A percentile compares a stretch with the other conserved stretches of the same genome.
Conservation (phyloP, 2,888 invertebrate species). For the Andricus curvator region DNA sequence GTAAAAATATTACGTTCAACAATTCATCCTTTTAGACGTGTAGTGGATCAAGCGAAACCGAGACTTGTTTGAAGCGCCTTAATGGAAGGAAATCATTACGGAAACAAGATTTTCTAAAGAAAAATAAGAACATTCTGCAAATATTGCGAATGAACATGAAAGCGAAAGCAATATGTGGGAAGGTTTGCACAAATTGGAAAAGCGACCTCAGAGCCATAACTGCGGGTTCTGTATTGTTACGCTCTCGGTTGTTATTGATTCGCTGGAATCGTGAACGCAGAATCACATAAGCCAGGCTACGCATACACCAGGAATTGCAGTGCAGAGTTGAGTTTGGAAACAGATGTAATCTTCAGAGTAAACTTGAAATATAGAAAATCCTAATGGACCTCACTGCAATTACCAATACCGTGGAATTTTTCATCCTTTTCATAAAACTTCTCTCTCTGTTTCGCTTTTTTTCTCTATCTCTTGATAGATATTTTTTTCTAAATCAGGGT, state of each 20-base stretch:
- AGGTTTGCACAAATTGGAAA: conserved; percentile 32
- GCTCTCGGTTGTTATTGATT: conserved; percentile 37
- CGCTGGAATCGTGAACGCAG: conserved; percentile 17
- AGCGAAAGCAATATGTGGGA: conserved; percentile 10
- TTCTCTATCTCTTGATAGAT: not conserved
- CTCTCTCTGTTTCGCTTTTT: not conserved
- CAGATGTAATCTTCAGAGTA: not conserved
- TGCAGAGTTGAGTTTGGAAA: conserved; percentile 3
- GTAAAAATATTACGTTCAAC: no score
- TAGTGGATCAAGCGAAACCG: no score
- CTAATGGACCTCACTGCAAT: no score
- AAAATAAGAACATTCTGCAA: not conserved
- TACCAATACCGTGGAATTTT: not conserved
- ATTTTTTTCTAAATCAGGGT: not conserved
- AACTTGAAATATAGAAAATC: not conserved
- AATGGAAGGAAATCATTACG: not conserved
- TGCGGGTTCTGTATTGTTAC: conserved; percentile 26
- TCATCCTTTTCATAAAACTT: not conserved
- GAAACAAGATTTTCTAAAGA: not conserved
- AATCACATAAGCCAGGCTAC: conserved; percentile 30
- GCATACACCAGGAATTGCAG: not conserved
- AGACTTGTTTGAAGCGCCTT: no score
- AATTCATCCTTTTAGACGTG: no score
- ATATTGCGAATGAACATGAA: conserved; percentile 8
- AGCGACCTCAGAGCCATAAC: conserved; percentile 37